Evolutionary conservation across 2,888 invertebrate species (phyloP).

Genomic region (Dicycla oo): DNA sequence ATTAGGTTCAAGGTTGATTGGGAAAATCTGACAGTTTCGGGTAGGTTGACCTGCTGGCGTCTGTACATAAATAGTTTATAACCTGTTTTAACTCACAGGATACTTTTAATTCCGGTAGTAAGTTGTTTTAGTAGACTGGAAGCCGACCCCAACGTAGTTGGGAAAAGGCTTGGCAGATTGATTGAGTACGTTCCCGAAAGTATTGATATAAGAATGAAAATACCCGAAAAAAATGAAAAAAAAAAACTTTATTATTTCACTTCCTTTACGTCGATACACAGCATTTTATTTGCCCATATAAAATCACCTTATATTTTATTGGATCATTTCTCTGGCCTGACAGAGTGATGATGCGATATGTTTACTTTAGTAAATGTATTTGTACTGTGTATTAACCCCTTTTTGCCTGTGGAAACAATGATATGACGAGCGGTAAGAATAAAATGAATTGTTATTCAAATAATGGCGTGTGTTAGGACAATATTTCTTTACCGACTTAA

Average conservation of each 20-base stretch:
- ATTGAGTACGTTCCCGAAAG: too few species aligned
- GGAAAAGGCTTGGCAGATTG: too few species aligned
- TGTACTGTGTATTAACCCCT: slow-evolving; percentile 41
- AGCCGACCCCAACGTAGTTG: too few species aligned
- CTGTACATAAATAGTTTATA: too few species aligned
- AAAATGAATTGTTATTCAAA: slow-evolving; percentile 22
- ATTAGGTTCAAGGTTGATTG: too few species aligned
- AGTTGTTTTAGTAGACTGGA: too few species aligned
- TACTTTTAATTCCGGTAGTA: too few species aligned
- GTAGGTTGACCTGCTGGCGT: too few species aligned
- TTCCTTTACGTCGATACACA: neutral
- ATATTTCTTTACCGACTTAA: too few species aligned
- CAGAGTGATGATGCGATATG: slow-evolving; percentile 48
- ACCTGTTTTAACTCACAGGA: too few species aligned
- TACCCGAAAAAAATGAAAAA: slow-evolving; percentile 24
- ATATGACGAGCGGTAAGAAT: slow-evolving; percentile 21
- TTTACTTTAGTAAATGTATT: slow-evolving; percentile 57
- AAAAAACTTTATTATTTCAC: slow-evolving; percentile 1
- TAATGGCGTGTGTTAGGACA: neutral
- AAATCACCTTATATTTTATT: slow-evolving; percentile 39
- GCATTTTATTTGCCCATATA: slow-evolving; percentile 28
- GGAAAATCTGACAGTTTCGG: too few species aligned
- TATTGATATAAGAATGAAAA: neutral
- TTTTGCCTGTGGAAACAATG: slow-evolving; percentile 54
- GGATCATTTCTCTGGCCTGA: slow-evolving; percentile 16